Evolutionary conservation across 2,113 vertebrate genomes (phyloP), one percentile per base, ranked within the genome.

Genomic region (Elgaria multicarinata): DNA sequence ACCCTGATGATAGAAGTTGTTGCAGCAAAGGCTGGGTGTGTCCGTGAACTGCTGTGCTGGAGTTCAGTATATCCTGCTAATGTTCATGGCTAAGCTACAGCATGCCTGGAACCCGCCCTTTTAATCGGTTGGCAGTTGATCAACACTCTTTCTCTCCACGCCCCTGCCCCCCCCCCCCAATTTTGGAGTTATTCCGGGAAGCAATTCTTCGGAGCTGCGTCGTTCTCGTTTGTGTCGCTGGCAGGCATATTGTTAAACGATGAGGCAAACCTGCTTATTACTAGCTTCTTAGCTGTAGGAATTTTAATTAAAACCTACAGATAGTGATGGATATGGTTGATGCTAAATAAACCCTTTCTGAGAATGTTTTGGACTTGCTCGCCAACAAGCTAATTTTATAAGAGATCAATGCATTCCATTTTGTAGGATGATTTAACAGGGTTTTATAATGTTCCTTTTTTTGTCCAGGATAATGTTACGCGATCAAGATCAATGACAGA

Each of bases 321-420:
- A 84, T 91, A 39, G 89, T 91, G 83, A 46, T 81, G 82, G 71
- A 39, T 69, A 36, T 80, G 90, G 87, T 90, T 81, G 55, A 44
- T 89, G 10, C 88, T 84, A 85, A 94, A 92, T 92, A 89, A 91
- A 93, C 31, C 90, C 76, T 90, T 95, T 91, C 88, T 95, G 95
- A 87, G 95, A 95, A 94, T 84, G 87, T 92, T 95, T 96, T 94
- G 93, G 96, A 97, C 93, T 93, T 92, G 95, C 95, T 95, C 92
- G 95, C 97, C 97, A 96, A 97, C 98, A 95, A 95, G 85, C 92
- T 89, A 71, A 93, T 97, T 97, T 97, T 95, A 95, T 96, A 71
- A 94, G 87, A 91, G 84, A 94, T 96, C 94, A 93, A 96, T 97
- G 95, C 90, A 83, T 89, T 93, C 93, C 92, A 91, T 95, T n/a